Percentiles rank a stretch among this genome's conserved stretches.
phyloP scores from a whole-genome alignment of 2,888 invertebrate species.

The Timema podura region DNA sequence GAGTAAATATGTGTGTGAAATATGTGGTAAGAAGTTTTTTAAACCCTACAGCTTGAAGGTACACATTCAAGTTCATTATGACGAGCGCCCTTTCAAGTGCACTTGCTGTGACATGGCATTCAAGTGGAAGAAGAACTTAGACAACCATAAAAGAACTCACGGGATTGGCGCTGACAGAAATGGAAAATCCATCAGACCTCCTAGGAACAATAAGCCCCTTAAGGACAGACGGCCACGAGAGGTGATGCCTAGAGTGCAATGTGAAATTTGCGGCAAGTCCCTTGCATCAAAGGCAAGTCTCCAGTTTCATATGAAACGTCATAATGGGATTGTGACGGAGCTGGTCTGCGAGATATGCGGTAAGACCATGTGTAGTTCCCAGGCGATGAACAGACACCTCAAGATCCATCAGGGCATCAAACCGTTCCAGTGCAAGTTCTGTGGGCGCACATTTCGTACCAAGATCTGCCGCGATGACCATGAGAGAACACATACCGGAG shows the following conservation, averaged over 20 bases:
- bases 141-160: constrained; percentile 18
- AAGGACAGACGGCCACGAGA: background rate
- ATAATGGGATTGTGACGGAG: constrained; percentile 42
- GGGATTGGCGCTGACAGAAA: background rate
- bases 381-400: constrained; percentile 34
- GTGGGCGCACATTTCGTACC: constrained; percentile 22
- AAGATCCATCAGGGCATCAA: constrained; percentile 23
- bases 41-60: constrained; percentile 17
- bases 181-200: background rate
- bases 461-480: constrained; percentile 23
- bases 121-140: constrained; percentile 26
- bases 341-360: constrained; percentile 46
- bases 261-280: constrained; percentile 15
- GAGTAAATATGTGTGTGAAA: constrained; percentile 16
- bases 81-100: constrained; percentile 23
- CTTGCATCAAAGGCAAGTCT: constrained; percentile 12
- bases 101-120: constrained; percentile 20
- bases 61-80: constrained; percentile 24
- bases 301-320: constrained; percentile 46
- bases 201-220: background rate
- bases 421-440: constrained; percentile 21
- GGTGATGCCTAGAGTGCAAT: constrained; percentile 6
- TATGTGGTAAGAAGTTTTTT: constrained; percentile 24
- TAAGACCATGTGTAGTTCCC: constrained; percentile 59
- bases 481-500: constrained; percentile 27